Evolutionary conservation across 1,140 invertebrate genomes (phyloP).

Genomic region (Aphelenchoides fujianensis): DNA sequence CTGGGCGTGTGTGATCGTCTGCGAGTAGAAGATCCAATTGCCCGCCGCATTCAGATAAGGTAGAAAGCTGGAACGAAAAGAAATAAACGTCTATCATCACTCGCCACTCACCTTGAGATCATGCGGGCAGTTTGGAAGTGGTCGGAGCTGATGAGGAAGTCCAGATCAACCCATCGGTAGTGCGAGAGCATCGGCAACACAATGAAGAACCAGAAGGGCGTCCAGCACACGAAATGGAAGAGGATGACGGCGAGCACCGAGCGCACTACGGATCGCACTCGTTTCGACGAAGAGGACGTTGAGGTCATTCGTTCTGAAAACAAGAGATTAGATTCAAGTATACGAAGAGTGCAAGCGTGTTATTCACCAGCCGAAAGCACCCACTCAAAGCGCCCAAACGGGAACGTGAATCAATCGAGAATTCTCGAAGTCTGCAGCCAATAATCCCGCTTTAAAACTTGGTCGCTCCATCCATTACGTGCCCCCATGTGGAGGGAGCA

Average conservation of each 20-base stretch:
- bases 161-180: constrained; percentile 24
- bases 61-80: constrained; percentile 44
- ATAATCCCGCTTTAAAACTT: no score
- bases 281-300: constrained; percentile 18
- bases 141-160: constrained; percentile 24
- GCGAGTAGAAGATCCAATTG: constrained; percentile 54
- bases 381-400: no score
- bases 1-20: constrained; percentile 3
- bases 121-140: constrained; percentile 38
- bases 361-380: no score
- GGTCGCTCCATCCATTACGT: no score
- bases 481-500: no score
- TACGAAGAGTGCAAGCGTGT: no score
- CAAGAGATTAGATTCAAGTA: no score
- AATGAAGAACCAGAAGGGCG: constrained; percentile 49
- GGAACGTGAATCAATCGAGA: no score
- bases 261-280: constrained; percentile 41
- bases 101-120: constrained; percentile 36
- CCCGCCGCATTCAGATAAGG: constrained; percentile 50
- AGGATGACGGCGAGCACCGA: constrained; percentile 37
- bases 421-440: no score
- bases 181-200: constrained; percentile 43
- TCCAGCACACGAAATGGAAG: constrained; percentile 54
- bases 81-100: not conserved
- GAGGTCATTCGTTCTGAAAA: no score